These are phyloP conservation scores for Phyllopteryx taeniolatus DNA, from an alignment of 2,113 vertebrate species.

Conservation along the genomic window DNA sequence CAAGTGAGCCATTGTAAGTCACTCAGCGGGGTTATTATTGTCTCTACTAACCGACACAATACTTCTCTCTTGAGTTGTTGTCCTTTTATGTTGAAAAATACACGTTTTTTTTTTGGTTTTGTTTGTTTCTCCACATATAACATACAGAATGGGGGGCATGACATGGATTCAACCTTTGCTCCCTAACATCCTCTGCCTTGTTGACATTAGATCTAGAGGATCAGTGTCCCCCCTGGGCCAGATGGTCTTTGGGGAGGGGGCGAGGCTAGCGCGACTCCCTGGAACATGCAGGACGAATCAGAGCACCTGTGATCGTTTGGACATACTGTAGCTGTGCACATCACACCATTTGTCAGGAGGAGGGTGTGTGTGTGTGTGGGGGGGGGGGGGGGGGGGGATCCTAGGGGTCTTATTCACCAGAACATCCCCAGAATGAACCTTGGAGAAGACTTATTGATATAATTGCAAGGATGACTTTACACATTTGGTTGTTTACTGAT, in stretches of 20 bases:
- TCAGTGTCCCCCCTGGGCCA: constrained; percentile 60
- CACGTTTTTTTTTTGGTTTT: not conserved
- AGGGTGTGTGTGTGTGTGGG: not conserved
- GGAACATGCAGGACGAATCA: constrained; percentile 72
- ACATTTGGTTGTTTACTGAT: not conserved
- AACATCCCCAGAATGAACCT: constrained; percentile 43
- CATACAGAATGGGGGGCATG: not conserved
- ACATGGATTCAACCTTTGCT: constrained; percentile 1
- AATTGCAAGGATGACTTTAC: constrained; percentile 29
- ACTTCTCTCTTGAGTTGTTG: not conserved
- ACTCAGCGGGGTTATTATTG: constrained; percentile 57
- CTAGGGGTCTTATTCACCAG: constrained; percentile 24
- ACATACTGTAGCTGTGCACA: constrained; percentile 50
- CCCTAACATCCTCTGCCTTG: constrained; percentile 52
- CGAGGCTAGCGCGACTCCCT: constrained; percentile 39
- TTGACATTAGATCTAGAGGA: constrained; percentile 67
- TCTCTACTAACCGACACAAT: constrained; percentile 50
- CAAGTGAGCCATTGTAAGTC: constrained; percentile 69
- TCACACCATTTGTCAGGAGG: constrained; percentile 44
- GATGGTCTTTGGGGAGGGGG: constrained; percentile 54
- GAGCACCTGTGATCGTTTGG: constrained; percentile 72
- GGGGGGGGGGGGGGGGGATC: constrained; percentile 11
- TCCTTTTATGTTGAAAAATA: constrained; percentile 5
- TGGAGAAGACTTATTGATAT: constrained; percentile 38
- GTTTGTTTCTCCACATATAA: not conserved